Evolutionary conservation across 2,797 vertebrate genomes (phyloP), one percentile per base, ranked within the genome.

Genomic region (Hippocampus kuda): DNA sequence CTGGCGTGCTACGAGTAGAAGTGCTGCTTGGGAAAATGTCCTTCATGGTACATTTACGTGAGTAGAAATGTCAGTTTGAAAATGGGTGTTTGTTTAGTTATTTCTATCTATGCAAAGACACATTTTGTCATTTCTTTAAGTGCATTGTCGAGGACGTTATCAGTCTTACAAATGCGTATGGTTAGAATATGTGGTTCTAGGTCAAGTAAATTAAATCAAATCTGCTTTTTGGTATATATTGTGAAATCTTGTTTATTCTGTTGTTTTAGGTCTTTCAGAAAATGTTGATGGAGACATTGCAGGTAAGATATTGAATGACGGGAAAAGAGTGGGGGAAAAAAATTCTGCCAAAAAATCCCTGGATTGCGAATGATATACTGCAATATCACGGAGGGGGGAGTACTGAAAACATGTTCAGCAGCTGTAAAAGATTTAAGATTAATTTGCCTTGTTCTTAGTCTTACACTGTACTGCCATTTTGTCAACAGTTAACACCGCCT

Each of bases 21-120:
- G 85, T 91, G 57, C 77, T 93, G 5, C 27, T 96, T 69, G 93
- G 89, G 68, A 92, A 94, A 74, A 84, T 91, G 86, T 98, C 93
- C 0, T 98, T 94, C 82, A 86, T 98, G 77, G 70, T 98, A 46
- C 88, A 93, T 84, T 68, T 95, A 77, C 83, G 97, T 98, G 85
- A 89, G 96, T 91, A 71, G 2, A 70, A 15, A 42, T 44, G 41
- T 12, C 30, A 10, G 5, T 42, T 49, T 22, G 22, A n/a, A 62
- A 38, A 38, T 38, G 34, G 34, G 5, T 34, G 34, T 38, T 38
- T 51, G 2, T 46, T 24, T 54, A 22, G 16, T 38, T 8, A 6
- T 54, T 56, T 24, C n/a, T 51, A 30, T 66, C 20, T 5, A 56
- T 41, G 30, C 66, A 67, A 22, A 10, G 20, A 51, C 20, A 2